Evolutionary conservation across 1,140 invertebrate genomes (phyloP).

Genomic region (Drosophila leontia): DNA sequence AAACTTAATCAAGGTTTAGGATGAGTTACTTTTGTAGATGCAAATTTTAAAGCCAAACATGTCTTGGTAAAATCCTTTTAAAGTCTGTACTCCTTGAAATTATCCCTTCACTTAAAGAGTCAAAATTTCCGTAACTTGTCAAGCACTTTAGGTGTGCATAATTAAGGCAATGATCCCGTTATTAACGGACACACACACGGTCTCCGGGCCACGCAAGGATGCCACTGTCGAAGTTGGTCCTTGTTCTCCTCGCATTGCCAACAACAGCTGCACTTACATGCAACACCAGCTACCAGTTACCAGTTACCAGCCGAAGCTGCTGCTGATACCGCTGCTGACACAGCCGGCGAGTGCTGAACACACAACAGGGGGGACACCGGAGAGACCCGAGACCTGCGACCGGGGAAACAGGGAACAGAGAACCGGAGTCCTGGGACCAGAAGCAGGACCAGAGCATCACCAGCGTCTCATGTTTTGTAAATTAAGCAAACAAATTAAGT

Average conservation of each 20-base stretch:
- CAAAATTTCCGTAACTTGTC: conserved; percentile 2
- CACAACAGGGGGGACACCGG: conserved; percentile 22
- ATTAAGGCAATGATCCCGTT: conserved; percentile 56
- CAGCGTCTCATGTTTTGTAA: conserved; percentile 78
- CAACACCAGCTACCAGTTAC: conserved; percentile 26
- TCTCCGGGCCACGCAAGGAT: neutral
- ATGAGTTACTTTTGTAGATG: neutral
- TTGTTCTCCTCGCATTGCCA: conserved; percentile 49
- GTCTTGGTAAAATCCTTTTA: neutral
- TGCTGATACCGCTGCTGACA: conserved; percentile 38
- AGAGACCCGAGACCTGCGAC: neutral
- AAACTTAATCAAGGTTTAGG: too few relatives aligned
- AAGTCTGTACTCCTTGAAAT: neutral
- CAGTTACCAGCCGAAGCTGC: conserved; percentile 23
- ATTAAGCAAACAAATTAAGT: conserved; percentile 84
- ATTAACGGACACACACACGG: conserved; percentile 34
- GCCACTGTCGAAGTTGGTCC: conserved; percentile 42
- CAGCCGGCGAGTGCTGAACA: conserved; percentile 43
- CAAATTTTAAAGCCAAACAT: neutral
- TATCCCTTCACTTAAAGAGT: neutral
- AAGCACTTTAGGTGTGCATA: conserved; percentile 49
- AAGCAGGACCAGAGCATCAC: conserved; percentile 20
- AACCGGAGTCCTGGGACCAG: conserved; percentile 15
- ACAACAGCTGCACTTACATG: conserved; percentile 55
- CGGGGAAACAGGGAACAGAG: conserved; percentile 3